Conservation (phyloP, 2,888 invertebrate species). For the Blomia tropicalis region DNA sequence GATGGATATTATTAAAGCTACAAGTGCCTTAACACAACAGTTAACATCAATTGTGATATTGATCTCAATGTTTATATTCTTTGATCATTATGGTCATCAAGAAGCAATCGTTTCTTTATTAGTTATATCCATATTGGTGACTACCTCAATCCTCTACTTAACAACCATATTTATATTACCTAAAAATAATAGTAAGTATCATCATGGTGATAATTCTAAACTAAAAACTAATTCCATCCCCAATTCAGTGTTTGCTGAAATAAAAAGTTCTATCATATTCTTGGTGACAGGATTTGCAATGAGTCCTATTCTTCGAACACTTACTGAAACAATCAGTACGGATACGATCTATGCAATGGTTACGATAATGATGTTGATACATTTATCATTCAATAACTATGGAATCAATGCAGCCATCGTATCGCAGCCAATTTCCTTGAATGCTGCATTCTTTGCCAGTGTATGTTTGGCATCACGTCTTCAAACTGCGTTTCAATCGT, state of each 20-base stretch:
- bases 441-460: constrained; percentile 84
- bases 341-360: constrained; percentile 92
- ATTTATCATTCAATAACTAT: constrained; percentile 83
- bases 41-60: constrained; percentile 59
- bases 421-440: constrained; percentile 75
- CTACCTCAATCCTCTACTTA: constrained; percentile 17
- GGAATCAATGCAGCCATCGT: constrained; percentile 64
- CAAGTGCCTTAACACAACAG: constrained; percentile 61
- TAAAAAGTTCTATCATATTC: constrained; percentile 63
- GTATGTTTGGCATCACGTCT: constrained; percentile 85
- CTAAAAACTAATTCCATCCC: background rate
- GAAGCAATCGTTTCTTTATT: background rate
- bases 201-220: constrained; percentile 42
- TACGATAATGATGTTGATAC: constrained; percentile 64
- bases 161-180: constrained; percentile 36
- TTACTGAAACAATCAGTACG: constrained; percentile 90
- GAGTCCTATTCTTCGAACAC: constrained; percentile 76
- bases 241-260: constrained; percentile 40
- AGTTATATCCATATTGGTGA: background rate
- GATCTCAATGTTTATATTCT: constrained; percentile 50
- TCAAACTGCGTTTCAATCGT: constrained; percentile 66
- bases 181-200: constrained; percentile 52
- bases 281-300: constrained; percentile 69
- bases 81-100: constrained; percentile 13
- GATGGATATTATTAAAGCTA: constrained; percentile 52